Percentiles rank a stretch among this genome's conserved stretches.
Evolutionary conservation across 2,113 vertebrate genomes (phyloP).

Genomic region (Sialia sialis): DNA sequence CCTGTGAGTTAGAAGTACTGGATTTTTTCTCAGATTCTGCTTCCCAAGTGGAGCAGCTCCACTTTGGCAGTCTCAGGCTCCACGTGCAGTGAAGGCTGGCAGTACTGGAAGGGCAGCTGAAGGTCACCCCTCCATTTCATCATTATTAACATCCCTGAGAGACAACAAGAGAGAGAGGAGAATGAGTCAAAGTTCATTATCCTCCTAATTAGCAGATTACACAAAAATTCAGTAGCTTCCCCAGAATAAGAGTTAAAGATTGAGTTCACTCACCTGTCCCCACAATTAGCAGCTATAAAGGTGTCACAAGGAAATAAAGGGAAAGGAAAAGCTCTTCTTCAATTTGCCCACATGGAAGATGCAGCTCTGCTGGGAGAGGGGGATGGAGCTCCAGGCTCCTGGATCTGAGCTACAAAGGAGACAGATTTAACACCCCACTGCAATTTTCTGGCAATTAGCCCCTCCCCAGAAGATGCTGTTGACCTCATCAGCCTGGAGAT

Average conservation of each 20-base stretch:
- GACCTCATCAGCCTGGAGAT: background rate
- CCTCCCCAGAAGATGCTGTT: constrained; percentile 17
- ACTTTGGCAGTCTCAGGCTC: background rate
- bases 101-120: background rate
- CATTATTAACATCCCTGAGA: background rate
- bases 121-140: constrained; percentile 13
- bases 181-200: constrained; percentile 16
- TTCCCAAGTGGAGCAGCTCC: background rate
- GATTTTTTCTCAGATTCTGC: background rate
- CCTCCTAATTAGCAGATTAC: constrained; percentile 44
- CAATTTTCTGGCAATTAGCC: constrained; percentile 37
- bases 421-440: background rate
- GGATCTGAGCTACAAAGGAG: too few relatives aligned
- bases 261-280: constrained; percentile 50
- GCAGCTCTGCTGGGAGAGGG: background rate
- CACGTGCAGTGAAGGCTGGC: background rate
- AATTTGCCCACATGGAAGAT: background rate
- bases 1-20: background rate
- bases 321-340: background rate
- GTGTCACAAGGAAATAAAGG: background rate
- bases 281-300: constrained; percentile 47
- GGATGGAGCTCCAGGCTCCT: background rate
- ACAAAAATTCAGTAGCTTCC: constrained; percentile 14
- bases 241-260: constrained; percentile 21
- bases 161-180: background rate